Base-by-base conservation (phyloP, 2,888 invertebrate species). In the Euplexia lucipara region DNA sequence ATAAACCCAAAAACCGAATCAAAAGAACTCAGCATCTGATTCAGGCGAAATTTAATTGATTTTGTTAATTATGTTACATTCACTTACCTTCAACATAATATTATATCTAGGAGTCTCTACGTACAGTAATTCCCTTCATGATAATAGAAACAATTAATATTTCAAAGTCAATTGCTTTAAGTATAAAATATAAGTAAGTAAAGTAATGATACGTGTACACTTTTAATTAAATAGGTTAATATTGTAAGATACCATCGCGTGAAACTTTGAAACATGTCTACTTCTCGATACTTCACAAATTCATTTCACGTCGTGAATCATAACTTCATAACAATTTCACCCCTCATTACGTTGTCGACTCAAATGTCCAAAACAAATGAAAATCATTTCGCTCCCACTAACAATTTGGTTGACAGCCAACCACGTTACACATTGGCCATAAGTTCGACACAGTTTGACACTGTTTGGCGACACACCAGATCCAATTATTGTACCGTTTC, bases 321-420 rank as follows among this genome's bases (percentile, higher is more conserved):
- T 14, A 59, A 75, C 74, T 58, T 72, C 34, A 22, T 22, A 75
- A 70, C 58, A 75, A 35, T 52, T 9, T 8, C 41, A 56, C 44
- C 37, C 37, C 32, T 62, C 45, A 41, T 47, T 70, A 49, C n/a
- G 10, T 34, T 9, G 30, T 14, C 16, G 47, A 62, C 9, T 35
- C 35, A 65, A 54, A 34, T 30, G 39, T 45, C 9, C 32, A 47
- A 52, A 75, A 68, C 49, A 75, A 75, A 75, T 61, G 61, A 56
- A 39, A 59, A 59, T 60, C 47, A 47, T 59, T 56, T 61, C 56
- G 34, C 12, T 57, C 7, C 41, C 42, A 39, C 30, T 53, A 49
- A 70, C 65, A 49, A 60, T 58, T 76, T 76, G 79, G 72, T 79
- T 54, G 52, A 49, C 52, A 57, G 72, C 79, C 77, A 76, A 70